Conservation (phyloP, 2,113 vertebrate genomes). For the Lethenteron camtschaticum region DNA sequence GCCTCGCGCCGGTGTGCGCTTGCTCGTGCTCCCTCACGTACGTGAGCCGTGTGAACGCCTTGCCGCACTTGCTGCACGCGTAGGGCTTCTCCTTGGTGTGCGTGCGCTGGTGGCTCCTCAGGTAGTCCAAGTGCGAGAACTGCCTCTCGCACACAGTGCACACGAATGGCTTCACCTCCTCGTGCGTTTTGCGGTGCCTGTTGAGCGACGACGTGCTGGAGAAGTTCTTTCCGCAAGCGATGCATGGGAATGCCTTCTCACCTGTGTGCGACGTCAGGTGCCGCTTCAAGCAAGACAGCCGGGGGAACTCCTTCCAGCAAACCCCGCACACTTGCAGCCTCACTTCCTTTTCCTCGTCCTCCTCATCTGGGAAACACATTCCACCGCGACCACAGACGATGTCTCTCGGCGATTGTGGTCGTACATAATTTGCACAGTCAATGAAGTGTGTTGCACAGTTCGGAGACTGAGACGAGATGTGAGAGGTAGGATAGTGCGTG, state of each 20-base stretch:
- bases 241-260: background rate
- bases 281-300: background rate
- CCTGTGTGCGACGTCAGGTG: background rate
- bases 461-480: too few species aligned
- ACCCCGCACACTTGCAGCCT: background rate
- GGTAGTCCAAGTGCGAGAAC: background rate
- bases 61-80: background rate
- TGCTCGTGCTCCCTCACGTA: background rate
- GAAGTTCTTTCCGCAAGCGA: background rate
- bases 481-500: too few species aligned
- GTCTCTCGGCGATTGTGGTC: too few species aligned
- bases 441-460: too few species aligned
- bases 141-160: background rate
- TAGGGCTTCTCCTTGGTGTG: conserved; percentile 2
- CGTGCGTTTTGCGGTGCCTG: background rate
- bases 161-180: background rate
- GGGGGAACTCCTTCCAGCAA: background rate
- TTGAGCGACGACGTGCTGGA: background rate
- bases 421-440: too few species aligned
- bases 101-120: background rate
- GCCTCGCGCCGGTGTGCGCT: background rate
- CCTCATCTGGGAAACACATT: too few species aligned
- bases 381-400: too few species aligned
- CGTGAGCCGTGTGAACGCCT: background rate
- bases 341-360: background rate